phyloP scores from a whole-genome alignment of 2,888 invertebrate species.

The Polymixis lichenea region DNA sequence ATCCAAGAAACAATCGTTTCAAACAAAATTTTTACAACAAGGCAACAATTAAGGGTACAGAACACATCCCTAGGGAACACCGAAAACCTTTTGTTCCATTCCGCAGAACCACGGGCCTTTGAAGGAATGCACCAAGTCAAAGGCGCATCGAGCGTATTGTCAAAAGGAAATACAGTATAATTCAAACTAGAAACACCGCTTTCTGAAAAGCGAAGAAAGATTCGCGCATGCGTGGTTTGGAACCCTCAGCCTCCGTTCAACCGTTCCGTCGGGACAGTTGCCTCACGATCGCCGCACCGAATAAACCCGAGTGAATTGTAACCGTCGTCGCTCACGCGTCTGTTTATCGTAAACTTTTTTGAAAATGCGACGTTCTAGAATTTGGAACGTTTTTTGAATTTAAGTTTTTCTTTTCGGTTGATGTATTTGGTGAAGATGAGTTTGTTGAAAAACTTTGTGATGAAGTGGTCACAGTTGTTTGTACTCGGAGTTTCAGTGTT shows the following conservation, averaged over 20 bases:
- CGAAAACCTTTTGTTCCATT: slow-evolving; percentile 54
- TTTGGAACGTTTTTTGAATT: slow-evolving; percentile 65
- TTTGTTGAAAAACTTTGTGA: slow-evolving; percentile 77
- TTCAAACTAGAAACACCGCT: slow-evolving; percentile 70
- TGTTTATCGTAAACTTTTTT: slow-evolving; percentile 70
- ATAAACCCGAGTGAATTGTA: slow-evolving; percentile 57
- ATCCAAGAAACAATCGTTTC: not conserved
- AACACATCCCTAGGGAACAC: slow-evolving; percentile 19
- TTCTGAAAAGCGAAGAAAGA: slow-evolving; percentile 57
- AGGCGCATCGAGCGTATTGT: slow-evolving; percentile 72
- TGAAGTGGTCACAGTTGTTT: slow-evolving; percentile 80
- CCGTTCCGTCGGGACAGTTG: slow-evolving; percentile 70
- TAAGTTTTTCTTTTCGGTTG: slow-evolving; percentile 21
- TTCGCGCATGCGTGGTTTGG: slow-evolving; percentile 74
- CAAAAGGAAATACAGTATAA: slow-evolving; percentile 76
- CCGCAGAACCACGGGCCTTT: slow-evolving; percentile 51
- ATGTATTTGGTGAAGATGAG: slow-evolving; percentile 65
- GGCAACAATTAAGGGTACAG: slow-evolving; percentile 20
- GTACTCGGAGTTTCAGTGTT: slow-evolving; percentile 87
- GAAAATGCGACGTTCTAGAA: slow-evolving; percentile 61
- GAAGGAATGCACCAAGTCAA: slow-evolving; percentile 73
- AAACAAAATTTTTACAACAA: slow-evolving; percentile 11
- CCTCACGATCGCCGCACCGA: slow-evolving; percentile 63
- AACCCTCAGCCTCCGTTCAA: slow-evolving; percentile 68
- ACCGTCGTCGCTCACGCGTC: slow-evolving; percentile 57